A percentile compares a stretch with the other conserved stretches of the same genome.
Evolutionary conservation across 2,113 vertebrate genomes (phyloP).

Genomic region (Centropristis striata): DNA sequence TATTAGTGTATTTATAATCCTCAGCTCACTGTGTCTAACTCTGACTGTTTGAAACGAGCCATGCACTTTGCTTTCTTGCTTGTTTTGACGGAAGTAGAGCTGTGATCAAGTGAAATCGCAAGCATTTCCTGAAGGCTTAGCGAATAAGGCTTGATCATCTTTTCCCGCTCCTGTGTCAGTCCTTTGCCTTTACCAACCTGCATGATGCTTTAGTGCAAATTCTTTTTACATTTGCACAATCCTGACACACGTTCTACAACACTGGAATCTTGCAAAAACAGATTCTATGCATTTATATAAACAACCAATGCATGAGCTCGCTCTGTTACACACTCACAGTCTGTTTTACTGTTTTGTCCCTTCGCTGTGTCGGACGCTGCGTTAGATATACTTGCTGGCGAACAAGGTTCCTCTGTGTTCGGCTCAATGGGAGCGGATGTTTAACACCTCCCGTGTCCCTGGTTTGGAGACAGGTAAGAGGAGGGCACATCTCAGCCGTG

Average conservation of each 20-base stretch:
- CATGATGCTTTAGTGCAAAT: slow-evolving; percentile 59
- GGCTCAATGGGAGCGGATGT: slow-evolving; percentile 97
- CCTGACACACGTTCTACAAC: background rate
- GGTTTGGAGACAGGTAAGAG: slow-evolving; percentile 94
- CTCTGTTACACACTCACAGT: slow-evolving; percentile 72
- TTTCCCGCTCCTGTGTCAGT: background rate
- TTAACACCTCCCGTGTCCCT: slow-evolving; percentile 94
- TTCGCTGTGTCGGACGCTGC: slow-evolving; percentile 74
- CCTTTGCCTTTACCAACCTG: slow-evolving; percentile 37
- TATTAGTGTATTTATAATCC: background rate
- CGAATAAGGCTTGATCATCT: background rate
- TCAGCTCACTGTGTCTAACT: slow-evolving; percentile 11
- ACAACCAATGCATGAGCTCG: slow-evolving; percentile 63
- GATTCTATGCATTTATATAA: slow-evolving; percentile 40
- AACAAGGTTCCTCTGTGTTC: slow-evolving; percentile 96
- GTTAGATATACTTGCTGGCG: slow-evolving; percentile 94
- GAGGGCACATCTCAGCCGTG: slow-evolving; percentile 51
- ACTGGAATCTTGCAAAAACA: background rate
- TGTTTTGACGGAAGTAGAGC: slow-evolving; percentile 8
- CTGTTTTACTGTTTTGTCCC: slow-evolving; percentile 81
- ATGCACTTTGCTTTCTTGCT: slow-evolving; percentile 32
- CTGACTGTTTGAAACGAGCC: slow-evolving; percentile 1
- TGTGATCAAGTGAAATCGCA: background rate
- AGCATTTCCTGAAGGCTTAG: slow-evolving; percentile 20
- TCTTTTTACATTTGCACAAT: slow-evolving; percentile 13